These are phyloP conservation scores for Montipora foliosa DNA, from an alignment of 64 coral and sea anemone genomes.

Conservation along the genomic window DNA sequence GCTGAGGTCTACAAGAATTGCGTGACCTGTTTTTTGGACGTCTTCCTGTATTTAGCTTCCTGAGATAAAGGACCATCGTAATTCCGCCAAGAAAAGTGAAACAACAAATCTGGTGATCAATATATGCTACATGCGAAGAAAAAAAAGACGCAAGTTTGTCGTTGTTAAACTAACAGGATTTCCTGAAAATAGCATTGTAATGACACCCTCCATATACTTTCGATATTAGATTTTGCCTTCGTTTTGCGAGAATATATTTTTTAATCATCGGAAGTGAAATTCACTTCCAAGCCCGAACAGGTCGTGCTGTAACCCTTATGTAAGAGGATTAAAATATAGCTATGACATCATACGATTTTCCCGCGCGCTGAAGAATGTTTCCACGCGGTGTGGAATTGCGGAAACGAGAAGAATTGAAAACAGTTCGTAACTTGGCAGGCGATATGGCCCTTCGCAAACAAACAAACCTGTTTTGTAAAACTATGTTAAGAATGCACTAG, in stretches of 20 bases:
- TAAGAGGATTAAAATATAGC: background rate
- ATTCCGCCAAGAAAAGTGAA: background rate
- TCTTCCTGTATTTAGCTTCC: background rate
- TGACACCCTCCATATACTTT: background rate
- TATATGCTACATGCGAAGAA: background rate
- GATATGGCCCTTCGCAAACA: conserved; percentile 21
- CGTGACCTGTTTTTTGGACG: background rate
- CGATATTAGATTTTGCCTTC: background rate
- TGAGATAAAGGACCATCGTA: background rate
- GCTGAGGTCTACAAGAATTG: background rate
- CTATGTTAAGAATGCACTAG: background rate
- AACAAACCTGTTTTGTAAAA: background rate
- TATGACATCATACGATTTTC: conserved; percentile 33
- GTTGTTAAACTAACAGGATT: background rate
- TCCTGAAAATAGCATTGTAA: background rate
- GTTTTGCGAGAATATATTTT: background rate
- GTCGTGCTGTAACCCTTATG: background rate
- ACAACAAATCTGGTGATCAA: background rate
- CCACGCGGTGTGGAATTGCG: background rate
- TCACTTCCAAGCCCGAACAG: background rate
- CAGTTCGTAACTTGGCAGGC: background rate
- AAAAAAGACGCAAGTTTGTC: background rate
- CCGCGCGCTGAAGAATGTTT: background rate
- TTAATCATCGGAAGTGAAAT: background rate
- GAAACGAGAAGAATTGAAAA: conserved; percentile 32